Conservation (phyloP, 2,797 vertebrate species). For the Chromis chromis region DNA sequence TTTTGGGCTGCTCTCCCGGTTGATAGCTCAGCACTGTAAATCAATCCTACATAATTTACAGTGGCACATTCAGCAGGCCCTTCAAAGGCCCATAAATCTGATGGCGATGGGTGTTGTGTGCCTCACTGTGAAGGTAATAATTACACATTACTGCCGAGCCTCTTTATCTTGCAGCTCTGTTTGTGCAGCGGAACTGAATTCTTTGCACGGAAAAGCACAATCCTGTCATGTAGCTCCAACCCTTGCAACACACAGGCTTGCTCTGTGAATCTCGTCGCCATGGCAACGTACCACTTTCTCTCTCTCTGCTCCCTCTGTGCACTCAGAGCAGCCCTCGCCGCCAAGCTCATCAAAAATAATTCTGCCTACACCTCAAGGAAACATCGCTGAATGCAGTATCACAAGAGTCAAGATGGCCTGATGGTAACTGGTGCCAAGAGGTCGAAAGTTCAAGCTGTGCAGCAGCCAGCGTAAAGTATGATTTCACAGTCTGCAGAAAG, state of each 20-base stretch:
- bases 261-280: slow-evolving; percentile 76
- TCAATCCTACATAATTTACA: slow-evolving; percentile 53
- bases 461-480: neutral
- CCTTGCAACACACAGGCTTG: slow-evolving; percentile 52
- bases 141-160: slow-evolving; percentile 58
- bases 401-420: slow-evolving; percentile 3
- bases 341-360: slow-evolving; percentile 54
- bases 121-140: slow-evolving; percentile 57
- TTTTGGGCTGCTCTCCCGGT: slow-evolving; percentile 33
- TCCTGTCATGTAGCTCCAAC: slow-evolving; percentile 72
- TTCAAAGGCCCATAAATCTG: slow-evolving; percentile 60
- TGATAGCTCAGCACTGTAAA: slow-evolving; percentile 50
- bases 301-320: slow-evolving; percentile 30
- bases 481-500: slow-evolving; percentile 7
- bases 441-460: slow-evolving; percentile 23
- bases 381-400: slow-evolving; percentile 28
- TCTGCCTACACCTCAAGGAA: slow-evolving; percentile 49
- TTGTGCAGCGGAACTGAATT: slow-evolving; percentile 55
- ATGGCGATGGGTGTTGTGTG: slow-evolving; percentile 29
- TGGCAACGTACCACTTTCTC: slow-evolving; percentile 78
- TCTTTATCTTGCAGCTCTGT: slow-evolving; percentile 57
- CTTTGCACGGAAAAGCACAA: slow-evolving; percentile 59
- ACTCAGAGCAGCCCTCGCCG: slow-evolving; percentile 35
- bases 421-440: slow-evolving; percentile 14
- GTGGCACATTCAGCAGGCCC: slow-evolving; percentile 37